phyloP scores from a whole-genome alignment of 2,113 vertebrate genomes.

The Campylomormyrus numenius region DNA sequence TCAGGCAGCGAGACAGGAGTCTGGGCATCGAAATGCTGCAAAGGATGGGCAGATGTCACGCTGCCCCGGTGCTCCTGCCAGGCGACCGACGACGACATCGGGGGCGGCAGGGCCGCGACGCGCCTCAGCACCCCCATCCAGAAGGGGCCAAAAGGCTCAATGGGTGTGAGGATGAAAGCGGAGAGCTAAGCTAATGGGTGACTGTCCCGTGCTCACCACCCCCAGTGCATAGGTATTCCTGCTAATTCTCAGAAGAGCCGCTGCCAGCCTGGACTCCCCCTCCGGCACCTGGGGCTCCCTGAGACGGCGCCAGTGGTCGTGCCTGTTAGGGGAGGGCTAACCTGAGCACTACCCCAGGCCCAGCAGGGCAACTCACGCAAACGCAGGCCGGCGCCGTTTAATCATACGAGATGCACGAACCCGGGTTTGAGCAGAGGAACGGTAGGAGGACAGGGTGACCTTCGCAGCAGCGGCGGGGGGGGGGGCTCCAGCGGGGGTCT shows the following conservation, averaged over 20 bases:
- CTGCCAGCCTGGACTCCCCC: slow-evolving; percentile 34
- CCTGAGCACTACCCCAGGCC: slow-evolving; percentile 51
- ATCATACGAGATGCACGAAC: slow-evolving; percentile 19
- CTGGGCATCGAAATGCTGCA: background rate
- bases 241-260: slow-evolving; percentile 27
- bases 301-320: slow-evolving; percentile 53
- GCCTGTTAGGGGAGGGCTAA: slow-evolving; percentile 47
- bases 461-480: background rate
- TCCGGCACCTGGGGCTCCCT: slow-evolving; percentile 11
- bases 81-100: background rate
- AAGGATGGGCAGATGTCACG: background rate
- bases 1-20: background rate
- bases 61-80: background rate
- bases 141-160: background rate
- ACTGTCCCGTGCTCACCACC: slow-evolving; percentile 22
- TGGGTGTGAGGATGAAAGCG: background rate
- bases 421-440: background rate
- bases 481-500: too few species aligned
- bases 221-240: slow-evolving; percentile 11
- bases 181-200: background rate
- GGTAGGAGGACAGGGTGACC: background rate
- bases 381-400: slow-evolving; percentile 44
- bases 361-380: background rate
- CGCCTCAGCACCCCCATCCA: background rate
- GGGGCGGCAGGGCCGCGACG: background rate